A percentile compares a stretch with the other conserved stretches of the same genome.
Evolutionary conservation across 37 sponge, comb jelly and placozoan species (phyloP).

Genomic region (Agelas oroides): DNA sequence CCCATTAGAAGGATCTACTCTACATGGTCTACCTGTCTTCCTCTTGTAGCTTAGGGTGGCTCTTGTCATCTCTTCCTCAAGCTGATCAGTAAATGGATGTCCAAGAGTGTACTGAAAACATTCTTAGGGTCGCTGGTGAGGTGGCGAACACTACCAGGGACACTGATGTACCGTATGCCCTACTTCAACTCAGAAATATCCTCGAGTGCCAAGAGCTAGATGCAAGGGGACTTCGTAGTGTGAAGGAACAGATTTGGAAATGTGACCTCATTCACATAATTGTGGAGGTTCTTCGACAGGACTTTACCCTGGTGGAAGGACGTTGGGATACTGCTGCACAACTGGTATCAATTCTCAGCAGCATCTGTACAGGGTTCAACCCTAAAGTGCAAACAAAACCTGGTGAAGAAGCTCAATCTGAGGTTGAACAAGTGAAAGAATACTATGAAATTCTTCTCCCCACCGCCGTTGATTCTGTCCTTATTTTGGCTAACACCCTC

Average conservation of each 20-base stretch:
- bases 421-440: constrained; percentile 34
- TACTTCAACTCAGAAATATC: background rate
- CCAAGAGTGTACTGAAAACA: background rate
- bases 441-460: constrained; percentile 68
- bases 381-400: constrained; percentile 15
- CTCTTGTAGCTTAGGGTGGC: background rate
- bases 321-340: constrained; percentile 63
- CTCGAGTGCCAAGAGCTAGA: background rate
- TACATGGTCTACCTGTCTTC: too few species aligned
- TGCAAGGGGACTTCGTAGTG: background rate
- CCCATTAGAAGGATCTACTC: too few species aligned
- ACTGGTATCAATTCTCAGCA: constrained; percentile 32
- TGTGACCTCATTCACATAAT: constrained; percentile 58
- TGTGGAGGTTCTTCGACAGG: constrained; percentile 62
- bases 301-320: constrained; percentile 37
- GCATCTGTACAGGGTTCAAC: constrained; percentile 29
- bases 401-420: background rate
- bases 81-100: background rate
- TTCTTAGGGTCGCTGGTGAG: background rate
- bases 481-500: constrained; percentile 63
- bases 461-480: constrained; percentile 63
- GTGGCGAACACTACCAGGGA: background rate
- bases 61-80: background rate
- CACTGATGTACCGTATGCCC: background rate
- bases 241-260: constrained; percentile 56